These are phyloP conservation scores for Astatotilapia flaviijosephi DNA, from an alignment of 2,113 vertebrate species.

Conservation along the genomic window DNA sequence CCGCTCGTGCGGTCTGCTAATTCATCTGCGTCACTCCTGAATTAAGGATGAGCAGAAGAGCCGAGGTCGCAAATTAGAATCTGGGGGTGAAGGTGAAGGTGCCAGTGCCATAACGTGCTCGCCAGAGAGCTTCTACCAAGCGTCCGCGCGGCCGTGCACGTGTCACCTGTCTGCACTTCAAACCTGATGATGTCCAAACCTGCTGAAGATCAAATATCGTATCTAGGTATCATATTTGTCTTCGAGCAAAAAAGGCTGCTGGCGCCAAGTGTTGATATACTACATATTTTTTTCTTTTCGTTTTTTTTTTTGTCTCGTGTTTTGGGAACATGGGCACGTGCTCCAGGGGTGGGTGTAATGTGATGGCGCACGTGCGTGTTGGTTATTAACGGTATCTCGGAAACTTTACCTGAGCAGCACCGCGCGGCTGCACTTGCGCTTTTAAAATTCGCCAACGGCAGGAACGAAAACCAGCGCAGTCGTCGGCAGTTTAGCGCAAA, in stretches of 20 bases:
- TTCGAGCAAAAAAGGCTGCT: background rate
- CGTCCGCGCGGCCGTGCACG: background rate
- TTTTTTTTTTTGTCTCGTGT: background rate
- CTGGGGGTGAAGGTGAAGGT: background rate
- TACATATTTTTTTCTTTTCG: background rate
- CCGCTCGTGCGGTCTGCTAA: background rate
- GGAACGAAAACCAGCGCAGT: background rate
- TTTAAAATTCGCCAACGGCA: background rate
- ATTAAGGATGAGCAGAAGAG: background rate
- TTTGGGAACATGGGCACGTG: conserved; percentile 32
- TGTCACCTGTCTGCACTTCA: conserved; percentile 16
- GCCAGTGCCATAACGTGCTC: background rate
- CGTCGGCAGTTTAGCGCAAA: background rate
- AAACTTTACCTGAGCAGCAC: conserved; percentile 11
- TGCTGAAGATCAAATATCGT: background rate
- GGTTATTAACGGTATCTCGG: background rate
- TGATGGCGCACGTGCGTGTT: conserved; percentile 35
- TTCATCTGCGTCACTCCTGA: conserved; percentile 38
- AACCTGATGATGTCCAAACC: background rate
- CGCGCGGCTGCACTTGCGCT: background rate
- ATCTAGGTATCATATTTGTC: background rate
- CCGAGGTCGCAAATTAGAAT: background rate
- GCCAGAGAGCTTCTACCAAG: background rate
- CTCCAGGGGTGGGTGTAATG: conserved; percentile 1
- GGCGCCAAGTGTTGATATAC: background rate